Evolutionary conservation across 2,888 invertebrate species (phyloP), one percentile per base, ranked within the genome.

Genomic region (Ectropis crepuscularia): DNA sequence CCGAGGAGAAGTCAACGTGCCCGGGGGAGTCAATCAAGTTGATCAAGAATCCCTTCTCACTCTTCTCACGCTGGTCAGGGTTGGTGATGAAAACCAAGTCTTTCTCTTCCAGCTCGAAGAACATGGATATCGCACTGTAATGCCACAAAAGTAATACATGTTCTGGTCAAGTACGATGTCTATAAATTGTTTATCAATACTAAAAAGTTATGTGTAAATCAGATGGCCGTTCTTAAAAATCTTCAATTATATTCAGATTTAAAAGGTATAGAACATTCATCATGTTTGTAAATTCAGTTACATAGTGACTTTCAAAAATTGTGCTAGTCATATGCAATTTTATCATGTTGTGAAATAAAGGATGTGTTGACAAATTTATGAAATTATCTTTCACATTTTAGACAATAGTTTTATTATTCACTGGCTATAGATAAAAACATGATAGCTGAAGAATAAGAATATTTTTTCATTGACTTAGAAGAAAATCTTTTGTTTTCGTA

Each of bases 1-100:
- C 99, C 73, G 98, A 99, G 5, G 99, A 99, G 94, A 99, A 99
- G 93, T 99, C 99, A 85, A 99, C 99, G 96, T 99, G 99, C 74
- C 99, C 99, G 76, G 99, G 99, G 16, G 99, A 99, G 93, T 99
- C 99, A 80, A 99, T 99, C 92, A 99, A 94, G 92, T 99, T 99
- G 94, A 99, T 99, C 92, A 99, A 96, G 95, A 99, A 99, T 93
- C 99, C 99, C 90, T 96, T 97, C 76, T 96, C 96, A 41, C 94
- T 95, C 94, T 97, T 97, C 83, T 99, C 98, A 83, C 97, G 95
- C 91, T 98, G 98, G 90, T 98, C 97, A 48, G 95, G 94, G 81
- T 96, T 96, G 76, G 96, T 98, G 87, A 99, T 98, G 94, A 99
- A 98, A 11, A 96, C 95, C 86, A 98, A 94, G 94, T 99, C 99